A percentile compares a stretch with the other conserved stretches of the same genome.
phyloP scores from a whole-genome alignment of 1,140 invertebrate genomes.

The Papilio xuthus region DNA sequence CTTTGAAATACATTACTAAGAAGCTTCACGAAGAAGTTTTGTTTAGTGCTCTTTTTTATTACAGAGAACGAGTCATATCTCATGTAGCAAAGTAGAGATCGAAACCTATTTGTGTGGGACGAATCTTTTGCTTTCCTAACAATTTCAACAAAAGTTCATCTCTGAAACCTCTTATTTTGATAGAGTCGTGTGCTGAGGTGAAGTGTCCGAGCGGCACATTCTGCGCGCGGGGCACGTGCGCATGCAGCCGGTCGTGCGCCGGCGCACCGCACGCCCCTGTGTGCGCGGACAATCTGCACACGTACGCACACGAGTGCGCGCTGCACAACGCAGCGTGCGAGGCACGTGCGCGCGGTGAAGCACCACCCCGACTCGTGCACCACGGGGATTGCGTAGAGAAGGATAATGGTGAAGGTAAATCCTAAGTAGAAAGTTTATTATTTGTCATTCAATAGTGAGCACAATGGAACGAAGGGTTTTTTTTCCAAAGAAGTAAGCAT shows the following conservation, averaged over 20 bases:
- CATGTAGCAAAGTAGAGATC: neutral
- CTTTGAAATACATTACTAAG: too few relatives aligned
- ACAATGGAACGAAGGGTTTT: too few relatives aligned
- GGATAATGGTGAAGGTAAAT: constrained; percentile 51
- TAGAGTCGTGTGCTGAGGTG: constrained; percentile 69
- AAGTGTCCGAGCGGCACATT: constrained; percentile 67
- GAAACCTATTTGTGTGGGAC: neutral
- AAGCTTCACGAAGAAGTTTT: too few relatives aligned
- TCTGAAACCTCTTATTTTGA: neutral
- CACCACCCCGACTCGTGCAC: constrained; percentile 85
- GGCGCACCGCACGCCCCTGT: constrained; percentile 83
- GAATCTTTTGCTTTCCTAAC: neutral
- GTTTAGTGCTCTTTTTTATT: too few relatives aligned
- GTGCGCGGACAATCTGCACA: constrained; percentile 90
- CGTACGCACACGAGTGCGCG: constrained; percentile 92
- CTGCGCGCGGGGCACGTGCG: constrained; percentile 73
- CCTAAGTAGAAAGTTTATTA: neutral
- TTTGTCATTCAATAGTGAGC: too few relatives aligned
- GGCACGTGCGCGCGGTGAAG: constrained; percentile 71
- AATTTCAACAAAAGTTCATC: neutral
- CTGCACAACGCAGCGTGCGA: constrained; percentile 88
- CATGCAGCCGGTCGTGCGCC: constrained; percentile 62
- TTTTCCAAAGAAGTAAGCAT: too few relatives aligned
- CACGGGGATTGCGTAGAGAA: constrained; percentile 89
- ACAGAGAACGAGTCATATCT: too few relatives aligned